Conservation (phyloP, 2,888 invertebrate species). For the Mimas tiliae region DNA sequence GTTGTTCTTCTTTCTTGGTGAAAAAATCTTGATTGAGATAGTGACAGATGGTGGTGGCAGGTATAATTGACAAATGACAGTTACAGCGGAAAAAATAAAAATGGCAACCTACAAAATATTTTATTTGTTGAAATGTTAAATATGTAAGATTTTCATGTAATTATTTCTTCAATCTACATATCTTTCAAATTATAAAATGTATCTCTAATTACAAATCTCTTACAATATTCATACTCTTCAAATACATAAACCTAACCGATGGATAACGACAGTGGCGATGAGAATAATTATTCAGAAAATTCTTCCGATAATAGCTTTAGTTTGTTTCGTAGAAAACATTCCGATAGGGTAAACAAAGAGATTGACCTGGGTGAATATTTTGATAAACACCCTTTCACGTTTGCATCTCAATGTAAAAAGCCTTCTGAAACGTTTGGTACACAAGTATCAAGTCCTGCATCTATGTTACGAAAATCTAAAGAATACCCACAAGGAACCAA, state of each 20-base stretch:
- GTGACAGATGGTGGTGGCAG: no score
- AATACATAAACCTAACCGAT: conserved; percentile 18
- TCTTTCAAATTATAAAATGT: neutral
- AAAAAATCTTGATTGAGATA: no score
- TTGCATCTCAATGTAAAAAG: conserved; percentile 15
- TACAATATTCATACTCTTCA: neutral
- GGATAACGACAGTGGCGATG: conserved; percentile 31
- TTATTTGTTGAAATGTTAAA: neutral
- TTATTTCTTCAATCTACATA: neutral
- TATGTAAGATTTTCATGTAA: neutral
- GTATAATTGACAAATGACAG: neutral
- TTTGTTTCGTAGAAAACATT: neutral
- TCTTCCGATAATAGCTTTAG: conserved; percentile 27
- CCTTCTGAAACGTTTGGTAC: neutral
- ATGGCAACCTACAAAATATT: conserved; percentile 30
- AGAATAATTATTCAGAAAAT: conserved; percentile 27
- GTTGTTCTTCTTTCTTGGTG: no score
- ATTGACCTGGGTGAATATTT: neutral
- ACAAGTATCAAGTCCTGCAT: neutral
- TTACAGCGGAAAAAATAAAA: conserved; percentile 45
- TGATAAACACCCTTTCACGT: conserved; percentile 10
- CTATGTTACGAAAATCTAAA: neutral
- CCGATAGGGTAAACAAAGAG: neutral
- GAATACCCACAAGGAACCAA: conserved; percentile 13
- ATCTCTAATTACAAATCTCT: neutral